Base-by-base conservation (phyloP, 2,888 invertebrate species). In the Helleia helle region DNA sequence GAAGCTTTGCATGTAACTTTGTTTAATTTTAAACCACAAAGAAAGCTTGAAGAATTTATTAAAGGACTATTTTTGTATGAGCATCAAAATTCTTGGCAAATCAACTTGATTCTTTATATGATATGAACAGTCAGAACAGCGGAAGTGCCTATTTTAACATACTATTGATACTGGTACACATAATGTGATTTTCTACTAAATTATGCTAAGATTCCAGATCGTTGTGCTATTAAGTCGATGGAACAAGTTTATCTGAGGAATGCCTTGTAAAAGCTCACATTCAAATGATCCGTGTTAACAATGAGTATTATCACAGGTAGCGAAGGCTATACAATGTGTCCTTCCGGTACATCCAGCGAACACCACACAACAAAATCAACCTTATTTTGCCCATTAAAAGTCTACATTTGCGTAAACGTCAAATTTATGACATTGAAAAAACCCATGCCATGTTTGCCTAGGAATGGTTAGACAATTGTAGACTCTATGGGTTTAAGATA, bases 231-330 rank as follows among this genome's bases (percentile, higher is more conserved):
- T n/a, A 43, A 48, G 44, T 41, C 41, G 43, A 45, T 50, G 45
- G 38, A 48, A 47, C 42, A 46, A 36, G 45, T 48, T 38, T 45
- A 51, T 68, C 63, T 47, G 46, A 55, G 67, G 75, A 79, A 77
- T 79, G 71, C 69, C 68, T 70, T 69, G 36, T 66, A 71, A 65
- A 69, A 65, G 52, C 54, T 56, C 51, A 56, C 57, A 58, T 59
- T 59, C 50, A 55, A 50, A 75, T 74, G 76, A 72, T 71, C 63
- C 62, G 57, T 62, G 63, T 62, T 62, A 61, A 76, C 77, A 74
- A 74, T 69, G 64, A 65, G 66, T 63, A 75, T 77, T 75, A 79
- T 74, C 79, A 77, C 83, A 83, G 83, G 83, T 83, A 83, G 77
- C 69, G 60, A 70, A 71, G 63, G 62, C 62, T 62, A 67, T 54